Base-by-base conservation (phyloP, 2,797 vertebrate species). In the Etheostoma nigrum region DNA sequence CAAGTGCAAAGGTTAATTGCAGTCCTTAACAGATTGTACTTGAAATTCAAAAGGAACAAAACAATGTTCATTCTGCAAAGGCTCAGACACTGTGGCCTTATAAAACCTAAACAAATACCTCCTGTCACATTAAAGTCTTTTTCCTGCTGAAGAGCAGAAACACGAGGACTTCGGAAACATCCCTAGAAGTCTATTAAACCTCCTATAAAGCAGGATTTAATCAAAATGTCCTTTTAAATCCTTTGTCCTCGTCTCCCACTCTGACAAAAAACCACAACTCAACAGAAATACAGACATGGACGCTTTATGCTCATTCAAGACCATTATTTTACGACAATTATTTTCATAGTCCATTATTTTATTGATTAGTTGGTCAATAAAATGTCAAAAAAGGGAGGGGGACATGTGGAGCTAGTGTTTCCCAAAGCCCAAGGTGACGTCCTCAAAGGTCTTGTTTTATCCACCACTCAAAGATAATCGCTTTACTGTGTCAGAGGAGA, bases 151-250 rank as follows among this genome's bases (percentile, higher is more conserved):
- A 4, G 27, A 58, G 11, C 4, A 2, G 63, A 48, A 76, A 64
- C 53, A 48, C 16, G 15, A 66, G 4, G 44, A 55, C 66, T 45
- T 49, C 18, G 55, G 23, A 33, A 44, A 70, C 9, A 18, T 53
- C 53, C 27, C 30, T 40, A 5, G 3, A 30, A 67, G 72, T 76
- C 55, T 49, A 45, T 72, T 47, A 76, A 67, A 72, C 13, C 9
- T 18, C 3, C 27, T n/a, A 8, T 68, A 9, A 68, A 64, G 45
- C 19, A 45, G 54, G 10, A 21, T 69, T 33, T 16, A 25, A 69
- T 74, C 40, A 59, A 44, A 63, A 44, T 55, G 30, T 33, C 25
- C 21, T 25, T 52, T 45, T 23, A 42, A 51, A 45, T 53, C 25
- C 36, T 54, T 8, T 23, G 13, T 44, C 19, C 25, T 48, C 6